Conservation (phyloP, 2,113 vertebrate species). For the Cariama cristata region DNA sequence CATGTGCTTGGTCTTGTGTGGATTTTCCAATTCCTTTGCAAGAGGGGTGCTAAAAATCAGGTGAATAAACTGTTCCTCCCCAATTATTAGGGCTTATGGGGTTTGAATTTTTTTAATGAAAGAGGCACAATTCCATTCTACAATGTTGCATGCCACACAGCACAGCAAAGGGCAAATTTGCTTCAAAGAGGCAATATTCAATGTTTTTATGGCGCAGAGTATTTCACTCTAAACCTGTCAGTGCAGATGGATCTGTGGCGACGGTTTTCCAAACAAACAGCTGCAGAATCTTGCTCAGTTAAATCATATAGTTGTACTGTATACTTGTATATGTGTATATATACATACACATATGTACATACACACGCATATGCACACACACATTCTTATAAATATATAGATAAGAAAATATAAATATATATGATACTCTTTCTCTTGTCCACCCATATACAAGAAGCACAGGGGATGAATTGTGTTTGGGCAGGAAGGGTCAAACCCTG, state of each 20-base stretch:
- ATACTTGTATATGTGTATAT: neutral
- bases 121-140: neutral
- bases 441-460: neutral
- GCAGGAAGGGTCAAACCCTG: neutral
- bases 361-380: rapidly evolving
- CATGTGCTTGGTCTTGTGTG: neutral
- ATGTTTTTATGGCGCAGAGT: neutral
- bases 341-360: neutral
- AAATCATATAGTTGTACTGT: neutral
- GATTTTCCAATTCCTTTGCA: neutral
- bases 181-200: neutral
- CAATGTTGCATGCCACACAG: neutral
- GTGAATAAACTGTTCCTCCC: neutral
- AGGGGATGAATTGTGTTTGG: neutral
- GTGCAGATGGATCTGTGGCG: neutral
- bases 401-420: neutral
- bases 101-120: neutral
- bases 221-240: neutral
- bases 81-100: neutral
- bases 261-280: neutral
- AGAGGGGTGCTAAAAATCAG: neutral
- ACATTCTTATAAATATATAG: neutral
- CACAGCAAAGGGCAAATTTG: neutral
- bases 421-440: neutral
- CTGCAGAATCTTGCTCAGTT: neutral